Evolutionary conservation across 2,888 invertebrate species (phyloP), one percentile per base, ranked within the genome.

Genomic region (Strigamia maritima): DNA sequence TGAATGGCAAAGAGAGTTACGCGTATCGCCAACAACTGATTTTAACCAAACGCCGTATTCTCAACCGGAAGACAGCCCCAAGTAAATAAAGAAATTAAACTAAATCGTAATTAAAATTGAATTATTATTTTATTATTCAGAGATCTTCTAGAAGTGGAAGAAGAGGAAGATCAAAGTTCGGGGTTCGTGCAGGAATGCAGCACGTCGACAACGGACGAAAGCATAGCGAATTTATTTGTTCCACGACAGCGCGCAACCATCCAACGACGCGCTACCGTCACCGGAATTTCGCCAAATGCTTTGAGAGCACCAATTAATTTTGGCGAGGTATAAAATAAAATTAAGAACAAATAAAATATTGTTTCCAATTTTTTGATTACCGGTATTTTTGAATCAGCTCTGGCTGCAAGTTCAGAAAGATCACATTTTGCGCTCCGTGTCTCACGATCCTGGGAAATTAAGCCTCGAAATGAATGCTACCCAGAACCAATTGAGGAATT

Each of bases 251-350:
- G 92, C 80, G 89, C 91, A 24, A 89, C 92, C 81, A 89, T 93
- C 49, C 93, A 93, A 85, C 89, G 96, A 14, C 89, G 97, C 22
- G 94, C 96, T 83, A 94, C 95, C 0, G 93, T 97, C 82, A 92
- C 95, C 83, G 95, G 97, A 19, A 92, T 91, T 79, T 91, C 90
- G 82, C 91, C 92, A n/a, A 89, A 89, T 16, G 88, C 89, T 81
- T 89, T 89, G 83, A 86, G 90, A 38, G 90, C 91, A 79, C 89
- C 89, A 80, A 88, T 90, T 82, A 89, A 90, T 83, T 89, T 92
- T 80, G 92, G 93, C 83, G 91, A 92, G 88, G 90, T 92, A 83
- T 28, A 2, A 77, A 35, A 77, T 35, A 35, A 16, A 10, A 24
- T 77, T 78, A 60, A 26, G 19, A 24, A 7, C 6, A 19, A 19